phyloP scores from a whole-genome alignment of 2,888 invertebrate genomes.

The Lycaena phlaeas region DNA sequence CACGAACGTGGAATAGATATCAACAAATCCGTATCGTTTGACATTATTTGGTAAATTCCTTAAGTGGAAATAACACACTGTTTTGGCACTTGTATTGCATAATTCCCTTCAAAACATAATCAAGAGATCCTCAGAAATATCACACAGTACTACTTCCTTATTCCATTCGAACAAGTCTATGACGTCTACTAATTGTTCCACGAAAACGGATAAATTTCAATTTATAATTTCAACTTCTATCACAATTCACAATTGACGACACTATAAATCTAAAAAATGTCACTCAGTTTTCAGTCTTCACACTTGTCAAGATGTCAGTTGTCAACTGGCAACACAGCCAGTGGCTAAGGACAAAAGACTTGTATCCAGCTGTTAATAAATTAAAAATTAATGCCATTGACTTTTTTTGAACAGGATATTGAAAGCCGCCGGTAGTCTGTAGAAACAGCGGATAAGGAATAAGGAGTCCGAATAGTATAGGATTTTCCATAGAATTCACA shows the following conservation, averaged over 20 bases:
- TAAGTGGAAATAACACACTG: constrained; percentile 33
- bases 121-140: neutral
- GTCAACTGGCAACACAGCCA: too few relatives aligned
- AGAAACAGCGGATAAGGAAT: too few relatives aligned
- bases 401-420: too few relatives aligned
- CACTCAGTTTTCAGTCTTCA: too few relatives aligned
- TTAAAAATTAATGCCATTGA: too few relatives aligned
- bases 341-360: too few relatives aligned
- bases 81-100: constrained; percentile 48
- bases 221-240: neutral
- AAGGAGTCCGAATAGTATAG: too few relatives aligned
- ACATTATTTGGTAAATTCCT: constrained; percentile 43
- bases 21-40: constrained; percentile 50
- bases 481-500: too few relatives aligned
- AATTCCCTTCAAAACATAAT: constrained; percentile 25
- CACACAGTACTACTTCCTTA: too few relatives aligned
- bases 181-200: constrained; percentile 6
- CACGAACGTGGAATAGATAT: constrained; percentile 60
- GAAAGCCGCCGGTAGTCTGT: too few relatives aligned
- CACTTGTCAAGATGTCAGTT: too few relatives aligned
- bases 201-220: neutral
- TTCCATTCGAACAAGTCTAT: neutral
- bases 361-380: too few relatives aligned
- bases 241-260: neutral
- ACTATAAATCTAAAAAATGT: neutral